phyloP scores from a whole-genome alignment of 2,888 invertebrate genomes.

The Callyntrura guangdongensis region DNA sequence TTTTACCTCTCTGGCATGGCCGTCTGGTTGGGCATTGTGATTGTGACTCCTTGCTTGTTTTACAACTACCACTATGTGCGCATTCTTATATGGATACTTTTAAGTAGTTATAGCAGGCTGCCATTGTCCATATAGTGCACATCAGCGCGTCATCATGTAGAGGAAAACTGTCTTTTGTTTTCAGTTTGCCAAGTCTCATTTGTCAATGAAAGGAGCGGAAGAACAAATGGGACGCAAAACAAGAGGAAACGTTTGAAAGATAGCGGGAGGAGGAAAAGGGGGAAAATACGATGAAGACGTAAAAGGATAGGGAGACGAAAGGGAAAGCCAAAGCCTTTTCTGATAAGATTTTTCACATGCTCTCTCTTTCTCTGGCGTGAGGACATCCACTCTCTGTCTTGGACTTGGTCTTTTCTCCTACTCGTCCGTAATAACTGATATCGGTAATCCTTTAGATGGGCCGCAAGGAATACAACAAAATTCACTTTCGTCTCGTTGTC shows the following conservation, averaged over 20 bases:
- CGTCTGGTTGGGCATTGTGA: background rate
- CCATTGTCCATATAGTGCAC: background rate
- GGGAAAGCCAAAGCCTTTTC: constrained; percentile 22
- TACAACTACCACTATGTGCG: background rate
- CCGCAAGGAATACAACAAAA: constrained; percentile 75
- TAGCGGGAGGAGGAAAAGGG: constrained; percentile 40
- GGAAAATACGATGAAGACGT: constrained; percentile 31
- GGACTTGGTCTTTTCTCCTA: constrained; percentile 1
- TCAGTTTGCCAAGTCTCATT: constrained; percentile 75
- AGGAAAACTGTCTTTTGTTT: constrained; percentile 47
- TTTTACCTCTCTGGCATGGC: constrained; percentile 4
- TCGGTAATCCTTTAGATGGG: constrained; percentile 71
- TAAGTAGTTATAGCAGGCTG: constrained; percentile 26
- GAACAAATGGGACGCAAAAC: constrained; percentile 74
- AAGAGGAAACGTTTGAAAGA: constrained; percentile 75
- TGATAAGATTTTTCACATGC: constrained; percentile 64
- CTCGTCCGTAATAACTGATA: constrained; percentile 61
- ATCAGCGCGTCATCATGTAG: background rate
- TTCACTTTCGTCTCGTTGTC: constrained; percentile 67
- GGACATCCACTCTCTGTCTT: background rate
- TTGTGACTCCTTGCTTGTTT: background rate
- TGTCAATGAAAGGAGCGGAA: constrained; percentile 70
- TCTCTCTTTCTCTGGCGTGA: background rate
- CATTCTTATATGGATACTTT: background rate
- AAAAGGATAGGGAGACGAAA: constrained; percentile 12